Evolutionary conservation across 2,113 vertebrate genomes (phyloP), one percentile per base, ranked within the genome.

Genomic region (Anguilla rostrata): DNA sequence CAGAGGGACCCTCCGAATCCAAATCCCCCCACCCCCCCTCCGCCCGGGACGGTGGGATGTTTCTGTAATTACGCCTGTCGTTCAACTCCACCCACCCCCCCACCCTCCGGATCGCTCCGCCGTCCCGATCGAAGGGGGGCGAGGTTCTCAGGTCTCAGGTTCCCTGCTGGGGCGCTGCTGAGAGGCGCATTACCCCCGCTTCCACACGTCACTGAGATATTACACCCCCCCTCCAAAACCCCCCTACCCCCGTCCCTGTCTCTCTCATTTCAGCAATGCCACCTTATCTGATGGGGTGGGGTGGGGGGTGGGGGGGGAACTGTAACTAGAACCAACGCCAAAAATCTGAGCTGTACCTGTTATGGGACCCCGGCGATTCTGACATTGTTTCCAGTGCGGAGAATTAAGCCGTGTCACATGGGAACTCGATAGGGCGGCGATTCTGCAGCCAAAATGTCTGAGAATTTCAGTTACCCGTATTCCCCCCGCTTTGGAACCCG

Each of bases 61-160:
- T 88, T 89, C 91, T 87, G 81, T 94, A 95, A 95, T 95, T 95
- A 95, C 93, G 91, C 92, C 92, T 94, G 56, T 26, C 56, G 79
- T 63, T 43, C 75, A 15, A 34, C 34, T 34, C 34, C 34, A 34
- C 34, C 34, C 34, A 0, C 92, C 93, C 93, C 90, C 90, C 40
- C 5, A 0, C 34, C 29, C 43, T 8, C 49, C 49, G 26, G 78
- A 85, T 82, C 26, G 34, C 34, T 53, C 14, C n/a, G 15, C 14
- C 79, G 20, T 81, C 22, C 29, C 39, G 53, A 60, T 84, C 15
- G 20, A 39, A 84, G 20, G 83, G 83, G 82, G 9, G 39, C 39
- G 29, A 26, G 22, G 20, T 46, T n/a, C 46, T 34, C 16, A 5
- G 20, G 46, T 46, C 63, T 34, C 83, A n/a, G 56, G 29, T 39